Conservation (phyloP, 2,113 vertebrate species). For the Chionomys nivalis region DNA sequence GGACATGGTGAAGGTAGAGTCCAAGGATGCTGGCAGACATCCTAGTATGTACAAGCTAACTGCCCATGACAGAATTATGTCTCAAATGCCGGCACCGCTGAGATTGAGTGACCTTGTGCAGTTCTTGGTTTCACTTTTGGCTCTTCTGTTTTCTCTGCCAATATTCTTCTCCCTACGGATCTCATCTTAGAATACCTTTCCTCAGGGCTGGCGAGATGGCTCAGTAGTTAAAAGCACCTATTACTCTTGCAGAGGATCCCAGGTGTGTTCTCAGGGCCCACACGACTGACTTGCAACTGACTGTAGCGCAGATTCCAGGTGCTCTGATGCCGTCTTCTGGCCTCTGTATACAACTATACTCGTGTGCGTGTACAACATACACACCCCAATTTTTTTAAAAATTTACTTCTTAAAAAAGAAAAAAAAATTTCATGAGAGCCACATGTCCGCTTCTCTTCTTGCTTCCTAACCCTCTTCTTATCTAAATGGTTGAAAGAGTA, state of each 20-base stretch:
- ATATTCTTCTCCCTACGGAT: slow-evolving; percentile 8
- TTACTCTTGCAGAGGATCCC: background rate
- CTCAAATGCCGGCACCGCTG: background rate
- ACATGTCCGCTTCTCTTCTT: background rate
- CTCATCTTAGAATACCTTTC: slow-evolving; percentile 29
- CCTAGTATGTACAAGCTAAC: background rate
- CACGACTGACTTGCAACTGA: too few relatives aligned
- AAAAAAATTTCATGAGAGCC: background rate
- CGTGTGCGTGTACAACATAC: background rate
- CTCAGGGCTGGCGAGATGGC: background rate
- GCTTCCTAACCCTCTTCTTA: background rate
- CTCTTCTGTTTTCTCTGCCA: slow-evolving; percentile 16
- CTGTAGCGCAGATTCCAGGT: background rate
- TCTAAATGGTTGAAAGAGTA: background rate
- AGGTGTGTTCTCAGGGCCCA: background rate
- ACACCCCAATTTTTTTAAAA: background rate
- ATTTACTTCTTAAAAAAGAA: background rate
- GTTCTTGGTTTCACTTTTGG: slow-evolving; percentile 19
- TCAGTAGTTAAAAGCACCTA: background rate
- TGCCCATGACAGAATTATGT: background rate
- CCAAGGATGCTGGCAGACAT: background rate
- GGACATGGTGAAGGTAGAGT: background rate
- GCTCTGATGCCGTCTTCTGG: background rate
- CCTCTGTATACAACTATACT: background rate
- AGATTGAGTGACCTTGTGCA: slow-evolving; percentile 29